Conservation (phyloP, 2,797 vertebrate genomes). For the Sciurus carolinensis region DNA sequence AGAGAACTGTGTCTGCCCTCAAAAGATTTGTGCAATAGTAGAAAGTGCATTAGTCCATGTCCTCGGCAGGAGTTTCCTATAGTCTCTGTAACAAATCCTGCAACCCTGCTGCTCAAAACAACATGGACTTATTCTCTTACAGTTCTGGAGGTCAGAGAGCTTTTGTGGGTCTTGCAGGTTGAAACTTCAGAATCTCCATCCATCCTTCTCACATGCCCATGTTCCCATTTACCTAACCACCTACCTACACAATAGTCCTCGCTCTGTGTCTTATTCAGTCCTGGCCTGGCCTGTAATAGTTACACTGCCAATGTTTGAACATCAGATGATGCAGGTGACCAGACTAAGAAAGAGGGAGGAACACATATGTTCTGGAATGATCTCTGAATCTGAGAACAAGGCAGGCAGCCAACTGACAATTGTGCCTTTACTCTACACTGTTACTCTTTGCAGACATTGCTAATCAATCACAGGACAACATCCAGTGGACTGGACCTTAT, state of each 20-base stretch:
- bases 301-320: too few species aligned
- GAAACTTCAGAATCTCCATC: neutral
- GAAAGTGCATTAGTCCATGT: too few species aligned
- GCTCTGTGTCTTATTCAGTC: too few species aligned
- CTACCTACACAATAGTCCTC: too few species aligned
- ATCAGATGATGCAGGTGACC: too few species aligned
- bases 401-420: rapidly evolving
- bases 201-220: too few species aligned
- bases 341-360: too few species aligned
- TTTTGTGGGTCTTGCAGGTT: neutral
- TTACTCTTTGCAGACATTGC: conserved; percentile 29
- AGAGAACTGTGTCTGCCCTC: too few species aligned
- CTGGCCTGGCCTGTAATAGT: too few species aligned
- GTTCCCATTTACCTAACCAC: too few species aligned
- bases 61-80: neutral
- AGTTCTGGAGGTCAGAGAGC: neutral
- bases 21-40: too few species aligned
- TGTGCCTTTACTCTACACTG: rapidly evolving
- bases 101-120: neutral
- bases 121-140: neutral
- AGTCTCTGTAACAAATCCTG: neutral
- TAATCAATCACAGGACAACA: conserved; percentile 8
- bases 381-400: neutral
- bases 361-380: neutral
- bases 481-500: neutral